phyloP scores from a whole-genome alignment of 1,140 invertebrate genomes.

The Penaeus vannamei region DNA sequence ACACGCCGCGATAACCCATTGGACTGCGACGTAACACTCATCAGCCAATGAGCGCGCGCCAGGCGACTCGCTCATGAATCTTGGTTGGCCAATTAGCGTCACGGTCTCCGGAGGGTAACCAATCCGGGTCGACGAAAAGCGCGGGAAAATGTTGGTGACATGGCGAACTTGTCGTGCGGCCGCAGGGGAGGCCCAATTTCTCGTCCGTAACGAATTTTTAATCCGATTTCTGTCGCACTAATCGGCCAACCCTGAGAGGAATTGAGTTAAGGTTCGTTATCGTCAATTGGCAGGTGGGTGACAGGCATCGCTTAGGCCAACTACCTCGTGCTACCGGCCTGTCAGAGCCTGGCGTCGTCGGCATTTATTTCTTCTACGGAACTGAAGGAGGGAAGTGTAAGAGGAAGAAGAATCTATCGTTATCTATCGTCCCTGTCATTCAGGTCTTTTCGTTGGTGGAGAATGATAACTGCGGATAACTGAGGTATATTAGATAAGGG shows the following conservation, averaged over 20 bases:
- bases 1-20: constrained; percentile 12
- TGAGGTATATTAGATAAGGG: no score
- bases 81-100: constrained; percentile 62
- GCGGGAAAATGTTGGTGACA: constrained; percentile 50
- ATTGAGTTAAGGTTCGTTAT: constrained; percentile 64
- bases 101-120: constrained; percentile 43
- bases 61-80: constrained; percentile 46
- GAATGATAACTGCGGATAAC: no score
- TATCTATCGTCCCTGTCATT: no score
- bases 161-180: constrained; percentile 41
- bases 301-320: constrained; percentile 48
- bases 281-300: constrained; percentile 64
- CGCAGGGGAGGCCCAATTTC: constrained; percentile 60
- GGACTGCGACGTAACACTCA: constrained; percentile 52
- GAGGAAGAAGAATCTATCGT: no score
- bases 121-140: constrained; percentile 49
- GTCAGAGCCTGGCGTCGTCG: neutral
- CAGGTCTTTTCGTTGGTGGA: no score
- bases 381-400: no score
- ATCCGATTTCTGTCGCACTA: constrained; percentile 65
- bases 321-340: neutral
- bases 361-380: no score
- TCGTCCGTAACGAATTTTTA: constrained; percentile 64
- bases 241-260: constrained; percentile 61
- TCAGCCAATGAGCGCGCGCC: constrained; percentile 51